Base-by-base conservation (phyloP, 2,797 vertebrate genomes). In the Notolabrus celidotus region DNA sequence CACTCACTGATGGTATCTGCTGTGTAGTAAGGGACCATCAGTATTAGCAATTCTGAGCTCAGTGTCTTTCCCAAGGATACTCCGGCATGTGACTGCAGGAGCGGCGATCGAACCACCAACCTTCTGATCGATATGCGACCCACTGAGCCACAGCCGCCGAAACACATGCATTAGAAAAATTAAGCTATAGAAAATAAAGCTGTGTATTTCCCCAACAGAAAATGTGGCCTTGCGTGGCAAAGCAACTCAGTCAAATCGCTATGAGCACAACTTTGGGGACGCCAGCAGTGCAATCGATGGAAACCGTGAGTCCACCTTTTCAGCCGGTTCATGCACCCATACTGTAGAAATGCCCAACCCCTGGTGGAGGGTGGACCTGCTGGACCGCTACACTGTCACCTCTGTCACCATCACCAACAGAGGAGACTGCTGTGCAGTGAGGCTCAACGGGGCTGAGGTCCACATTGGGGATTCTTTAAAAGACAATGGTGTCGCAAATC, bases 351-450 rank as follows among this genome's bases (percentile, higher is more conserved):
- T 7, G 4, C 0, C 0, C 14, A 1, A 39, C 25, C 83, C 81
- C 59, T 86, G 83, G 83, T 84, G 86, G 86, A 80, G 71, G 22
- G 83, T 84, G 66, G 80, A 86, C 56, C 71, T 86, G 52, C 72
- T 82, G 47, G 58, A 81, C 1, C 17, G 10, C 0, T 83, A 90
- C 76, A 50, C 79, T 9, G 47, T 93, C 22, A 79, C 69, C 51
- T 83, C 80, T 0, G 20, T 93, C 17, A 34, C 1, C 43, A 45
- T 93, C 63, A 82, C 67, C 31, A 92, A 89, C 75, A 84, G 76
- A 79, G 34, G 49, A 39, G 86, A 92, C 57, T 55, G 25, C 54
- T 65, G 59, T 49, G 0, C 1, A 2, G 0, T 46, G 0, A 65
- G 58, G 17, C 14, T 92, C 8, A 61, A 81, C 0, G 71, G 83